Percentiles rank a stretch among this genome's conserved stretches.
These are phyloP conservation scores for Cephalotes varians DNA, from an alignment of 2,888 invertebrate species.

Conservation along the genomic window DNA sequence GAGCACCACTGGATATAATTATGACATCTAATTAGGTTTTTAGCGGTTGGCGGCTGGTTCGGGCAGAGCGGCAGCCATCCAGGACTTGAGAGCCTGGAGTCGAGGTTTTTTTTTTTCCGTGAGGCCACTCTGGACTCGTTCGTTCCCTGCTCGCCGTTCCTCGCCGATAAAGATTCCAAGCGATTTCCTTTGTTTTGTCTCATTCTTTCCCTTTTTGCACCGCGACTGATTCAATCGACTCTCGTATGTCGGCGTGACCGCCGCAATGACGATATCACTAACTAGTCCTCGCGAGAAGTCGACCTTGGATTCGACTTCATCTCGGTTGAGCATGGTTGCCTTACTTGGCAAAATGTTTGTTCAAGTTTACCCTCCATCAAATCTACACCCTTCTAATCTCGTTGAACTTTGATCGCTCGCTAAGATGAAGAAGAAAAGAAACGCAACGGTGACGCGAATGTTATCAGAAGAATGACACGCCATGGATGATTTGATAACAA, in stretches of 20 bases:
- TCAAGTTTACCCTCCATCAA: slow-evolving; percentile 23
- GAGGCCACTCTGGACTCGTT: slow-evolving; percentile 62
- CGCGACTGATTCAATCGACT: slow-evolving; percentile 77
- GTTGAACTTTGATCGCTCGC: neutral
- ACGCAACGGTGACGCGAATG: neutral
- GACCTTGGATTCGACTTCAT: slow-evolving; percentile 63
- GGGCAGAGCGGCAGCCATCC: slow-evolving; percentile 75
- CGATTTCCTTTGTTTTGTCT: slow-evolving; percentile 78
- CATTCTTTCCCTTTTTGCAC: slow-evolving; percentile 76
- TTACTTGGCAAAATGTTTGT: neutral
- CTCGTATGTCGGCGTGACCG: slow-evolving; percentile 65
- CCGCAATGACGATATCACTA: slow-evolving; percentile 56
- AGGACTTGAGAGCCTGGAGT: slow-evolving; percentile 72
- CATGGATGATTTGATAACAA: slow-evolving; percentile 45
- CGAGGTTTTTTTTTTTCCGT: slow-evolving; percentile 79
- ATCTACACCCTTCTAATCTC: neutral
- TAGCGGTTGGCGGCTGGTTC: slow-evolving; percentile 80
- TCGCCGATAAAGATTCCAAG: slow-evolving; percentile 77
- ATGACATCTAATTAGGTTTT: slow-evolving; percentile 85
- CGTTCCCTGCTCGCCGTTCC: slow-evolving; percentile 52
- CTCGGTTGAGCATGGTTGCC: slow-evolving; percentile 19
- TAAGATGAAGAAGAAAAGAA: neutral
- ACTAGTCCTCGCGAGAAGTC: slow-evolving; percentile 69
- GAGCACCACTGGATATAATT: slow-evolving; percentile 83
- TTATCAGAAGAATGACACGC: slow-evolving; percentile 20